These are phyloP conservation scores for Carterocephalus palaemon DNA, from an alignment of 2,888 invertebrate species.

Conservation along the genomic window DNA sequence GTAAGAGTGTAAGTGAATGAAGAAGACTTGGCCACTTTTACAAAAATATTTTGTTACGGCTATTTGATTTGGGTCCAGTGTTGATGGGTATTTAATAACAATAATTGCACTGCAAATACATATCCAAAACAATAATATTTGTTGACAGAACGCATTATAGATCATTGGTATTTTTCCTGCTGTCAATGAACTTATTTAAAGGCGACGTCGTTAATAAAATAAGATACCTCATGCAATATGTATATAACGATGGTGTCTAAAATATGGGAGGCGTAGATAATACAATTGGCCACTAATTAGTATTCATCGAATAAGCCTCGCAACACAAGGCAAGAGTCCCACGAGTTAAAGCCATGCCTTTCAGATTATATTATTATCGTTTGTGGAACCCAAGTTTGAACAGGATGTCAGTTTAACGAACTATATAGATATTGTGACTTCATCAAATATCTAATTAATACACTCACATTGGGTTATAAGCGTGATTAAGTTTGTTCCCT, in stretches of 20 bases:
- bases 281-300: constrained; percentile 8
- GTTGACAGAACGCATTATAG: constrained; percentile 11
- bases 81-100: no score
- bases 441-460: constrained; percentile 1
- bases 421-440: constrained; percentile 6
- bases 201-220: no score
- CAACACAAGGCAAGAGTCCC: constrained; percentile 3
- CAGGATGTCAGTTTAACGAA: constrained; percentile 20
- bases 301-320: constrained; percentile 11
- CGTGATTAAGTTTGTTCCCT: no score
- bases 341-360: constrained; percentile 15
- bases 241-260: not conserved
- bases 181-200: constrained; percentile 57
- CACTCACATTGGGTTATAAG: not conserved
- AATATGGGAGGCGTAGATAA: not conserved
- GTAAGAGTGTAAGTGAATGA: no score
- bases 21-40: no score
- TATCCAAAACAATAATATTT: no score
- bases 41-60: no score
- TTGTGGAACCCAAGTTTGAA: constrained; percentile 12
- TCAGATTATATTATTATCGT: constrained; percentile 21
- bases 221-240: no score
- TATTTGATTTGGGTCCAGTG: no score
- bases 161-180: constrained; percentile 36
- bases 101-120: no score